Evolutionary conservation across 2,113 vertebrate genomes (phyloP).

Genomic region (Vombatus ursinus): DNA sequence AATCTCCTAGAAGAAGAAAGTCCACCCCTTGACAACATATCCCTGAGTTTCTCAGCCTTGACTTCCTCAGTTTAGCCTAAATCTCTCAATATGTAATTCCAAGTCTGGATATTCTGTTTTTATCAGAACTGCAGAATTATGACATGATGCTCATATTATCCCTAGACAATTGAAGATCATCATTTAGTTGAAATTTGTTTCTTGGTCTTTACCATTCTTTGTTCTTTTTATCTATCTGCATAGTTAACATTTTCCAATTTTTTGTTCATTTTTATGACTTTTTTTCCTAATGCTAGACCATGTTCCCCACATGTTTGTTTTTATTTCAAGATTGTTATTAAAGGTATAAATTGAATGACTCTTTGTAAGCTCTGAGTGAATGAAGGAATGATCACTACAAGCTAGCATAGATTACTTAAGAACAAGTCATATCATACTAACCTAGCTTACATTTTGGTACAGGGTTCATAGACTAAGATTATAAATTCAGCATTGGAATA

Average conservation of each 20-base stretch:
- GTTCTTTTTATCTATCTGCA: background rate
- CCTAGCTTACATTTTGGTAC: background rate
- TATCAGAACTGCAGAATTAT: background rate
- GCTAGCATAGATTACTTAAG: background rate
- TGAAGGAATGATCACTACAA: background rate
- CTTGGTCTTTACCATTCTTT: background rate
- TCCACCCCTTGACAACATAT: background rate
- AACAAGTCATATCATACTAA: background rate
- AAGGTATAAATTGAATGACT: background rate
- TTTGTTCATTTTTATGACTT: background rate
- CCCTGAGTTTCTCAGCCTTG: background rate
- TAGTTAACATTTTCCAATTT: conserved; percentile 11
- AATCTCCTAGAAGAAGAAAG: background rate
- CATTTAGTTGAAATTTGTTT: conserved; percentile 16
- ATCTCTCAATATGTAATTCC: background rate
- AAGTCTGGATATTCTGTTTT: background rate
- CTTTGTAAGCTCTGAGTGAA: background rate
- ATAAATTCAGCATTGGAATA: background rate
- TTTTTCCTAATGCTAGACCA: background rate
- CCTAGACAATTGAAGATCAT: background rate
- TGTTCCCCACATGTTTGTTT: background rate
- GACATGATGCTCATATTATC: background rate
- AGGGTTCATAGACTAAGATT: background rate
- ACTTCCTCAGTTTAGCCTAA: background rate
- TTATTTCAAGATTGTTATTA: background rate